These are phyloP conservation scores for Biston stratarius DNA, from an alignment of 2,888 invertebrate genomes.

Conservation along the genomic window DNA sequence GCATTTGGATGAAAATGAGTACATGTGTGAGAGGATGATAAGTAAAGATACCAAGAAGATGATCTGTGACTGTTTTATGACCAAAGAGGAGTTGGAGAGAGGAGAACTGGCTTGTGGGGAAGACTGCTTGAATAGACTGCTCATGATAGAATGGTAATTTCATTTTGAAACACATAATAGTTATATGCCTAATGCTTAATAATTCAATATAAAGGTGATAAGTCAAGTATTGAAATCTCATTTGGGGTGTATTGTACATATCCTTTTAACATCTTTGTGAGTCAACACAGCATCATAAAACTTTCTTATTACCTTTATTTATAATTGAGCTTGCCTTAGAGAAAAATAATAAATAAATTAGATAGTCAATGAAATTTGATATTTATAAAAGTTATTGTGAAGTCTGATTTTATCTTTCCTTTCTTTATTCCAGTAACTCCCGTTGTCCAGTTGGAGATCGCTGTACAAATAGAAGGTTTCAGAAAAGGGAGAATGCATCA, in stretches of 20 bases:
- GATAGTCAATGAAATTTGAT: too few relatives aligned
- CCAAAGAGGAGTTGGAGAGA: constrained; percentile 93
- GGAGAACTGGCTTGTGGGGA: constrained; percentile 97
- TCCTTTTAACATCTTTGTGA: too few relatives aligned
- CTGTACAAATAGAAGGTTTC: constrained; percentile 98
- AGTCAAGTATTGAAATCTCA: too few relatives aligned
- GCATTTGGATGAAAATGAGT: constrained; percentile 94
- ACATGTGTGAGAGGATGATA: constrained; percentile 93
- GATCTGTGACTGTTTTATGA: constrained; percentile 97
- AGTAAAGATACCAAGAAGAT: constrained; percentile 97
- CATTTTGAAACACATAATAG: not conserved
- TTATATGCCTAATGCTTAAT: too few relatives aligned
- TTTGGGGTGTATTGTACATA: too few relatives aligned
- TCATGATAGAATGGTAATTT: constrained; percentile 98
- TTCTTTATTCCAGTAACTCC: constrained; percentile 89
- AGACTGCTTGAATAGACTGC: constrained; percentile 97
- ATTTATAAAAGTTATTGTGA: too few relatives aligned
- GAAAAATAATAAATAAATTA: too few relatives aligned
- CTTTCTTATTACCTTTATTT: not conserved
- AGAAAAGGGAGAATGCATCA: constrained; percentile 93
- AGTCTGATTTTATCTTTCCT: not conserved
- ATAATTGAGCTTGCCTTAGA: too few relatives aligned
- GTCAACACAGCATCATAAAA: not conserved
- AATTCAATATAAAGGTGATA: too few relatives aligned
- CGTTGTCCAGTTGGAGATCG: constrained; percentile 95